A percentile compares a stretch with the other conserved stretches of the same genome.
Evolutionary conservation across 2,113 vertebrate genomes (phyloP).

Genomic region (Tenrec ecaudatus): DNA sequence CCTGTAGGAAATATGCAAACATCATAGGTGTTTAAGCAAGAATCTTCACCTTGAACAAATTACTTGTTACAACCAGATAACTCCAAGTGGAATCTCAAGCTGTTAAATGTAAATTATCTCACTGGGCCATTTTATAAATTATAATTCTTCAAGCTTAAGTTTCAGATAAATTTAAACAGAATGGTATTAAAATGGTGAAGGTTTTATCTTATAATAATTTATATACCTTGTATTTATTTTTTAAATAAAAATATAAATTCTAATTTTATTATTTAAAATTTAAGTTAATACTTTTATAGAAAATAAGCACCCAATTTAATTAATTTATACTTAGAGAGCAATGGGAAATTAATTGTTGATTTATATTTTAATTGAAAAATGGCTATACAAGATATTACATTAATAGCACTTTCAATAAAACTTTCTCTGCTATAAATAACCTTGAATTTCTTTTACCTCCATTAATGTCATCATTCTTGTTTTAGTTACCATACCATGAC

Average conservation of each 20-base stretch:
- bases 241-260: constrained; percentile 57
- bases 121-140: constrained; percentile 61
- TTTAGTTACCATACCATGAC: not conserved
- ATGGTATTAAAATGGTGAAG: constrained; percentile 61
- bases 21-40: constrained; percentile 63
- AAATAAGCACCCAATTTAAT: constrained; percentile 67
- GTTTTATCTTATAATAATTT: constrained; percentile 64
- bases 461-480: not conserved
- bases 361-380: not conserved
- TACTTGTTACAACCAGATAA: constrained; percentile 76
- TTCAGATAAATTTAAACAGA: constrained; percentile 65
- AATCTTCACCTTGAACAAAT: constrained; percentile 78
- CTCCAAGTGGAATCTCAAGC: constrained; percentile 61
- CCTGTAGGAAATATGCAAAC: constrained; percentile 78
- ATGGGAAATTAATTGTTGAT: constrained; percentile 61
- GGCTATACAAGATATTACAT: not conserved
- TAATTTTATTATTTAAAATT: constrained; percentile 69
- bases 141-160: constrained; percentile 50
- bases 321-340: constrained; percentile 67
- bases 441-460: not conserved
- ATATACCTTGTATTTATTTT: not conserved
- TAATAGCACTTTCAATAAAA: not conserved
- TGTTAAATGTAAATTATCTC: constrained; percentile 26
- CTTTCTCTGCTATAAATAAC: not conserved
- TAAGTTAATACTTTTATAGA: constrained; percentile 64